Evolutionary conservation across 2,113 vertebrate genomes (phyloP).

Genomic region (Muscicapa adusta): DNA sequence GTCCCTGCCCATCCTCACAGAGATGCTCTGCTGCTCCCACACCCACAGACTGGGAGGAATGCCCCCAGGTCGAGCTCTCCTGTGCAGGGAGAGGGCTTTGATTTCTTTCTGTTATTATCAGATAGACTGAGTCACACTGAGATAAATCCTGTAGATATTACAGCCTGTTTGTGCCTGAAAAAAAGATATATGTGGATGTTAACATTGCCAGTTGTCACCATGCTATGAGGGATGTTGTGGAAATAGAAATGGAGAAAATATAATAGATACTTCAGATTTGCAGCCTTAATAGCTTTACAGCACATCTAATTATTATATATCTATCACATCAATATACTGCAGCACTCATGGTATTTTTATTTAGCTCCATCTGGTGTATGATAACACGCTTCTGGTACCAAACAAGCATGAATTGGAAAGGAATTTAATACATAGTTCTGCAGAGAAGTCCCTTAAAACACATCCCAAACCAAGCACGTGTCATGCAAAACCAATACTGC

Average conservation of each 20-base stretch:
- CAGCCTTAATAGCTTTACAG: conserved; percentile 48
- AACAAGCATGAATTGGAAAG: not conserved
- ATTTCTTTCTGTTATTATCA: not conserved
- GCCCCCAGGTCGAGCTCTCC: rapidly evolving
- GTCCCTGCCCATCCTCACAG: not conserved
- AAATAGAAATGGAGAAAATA: conserved; percentile 7
- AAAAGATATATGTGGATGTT: not conserved
- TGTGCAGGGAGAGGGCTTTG: not conserved
- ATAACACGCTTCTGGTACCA: not conserved
- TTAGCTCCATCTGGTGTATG: conserved; percentile 55
- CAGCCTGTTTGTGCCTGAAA: not conserved
- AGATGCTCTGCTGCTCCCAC: not conserved
- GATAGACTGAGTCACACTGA: not conserved
- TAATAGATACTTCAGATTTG: conserved; percentile 38
- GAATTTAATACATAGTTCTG: not conserved
- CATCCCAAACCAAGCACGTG: not conserved
- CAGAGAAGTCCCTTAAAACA: not conserved
- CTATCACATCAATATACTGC: conserved; percentile 31
- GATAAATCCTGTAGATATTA: not conserved
- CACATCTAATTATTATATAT: conserved; percentile 59
- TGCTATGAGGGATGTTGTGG: not conserved
- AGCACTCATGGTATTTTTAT: conserved; percentile 46
- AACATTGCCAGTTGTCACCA: not conserved
- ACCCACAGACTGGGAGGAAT: rapidly evolving
- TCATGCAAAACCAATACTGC: rapidly evolving